A percentile compares a stretch with the other conserved stretches of the same genome.
Conservation (phyloP, 2,113 vertebrate species). For the Isichthys henryi region DNA sequence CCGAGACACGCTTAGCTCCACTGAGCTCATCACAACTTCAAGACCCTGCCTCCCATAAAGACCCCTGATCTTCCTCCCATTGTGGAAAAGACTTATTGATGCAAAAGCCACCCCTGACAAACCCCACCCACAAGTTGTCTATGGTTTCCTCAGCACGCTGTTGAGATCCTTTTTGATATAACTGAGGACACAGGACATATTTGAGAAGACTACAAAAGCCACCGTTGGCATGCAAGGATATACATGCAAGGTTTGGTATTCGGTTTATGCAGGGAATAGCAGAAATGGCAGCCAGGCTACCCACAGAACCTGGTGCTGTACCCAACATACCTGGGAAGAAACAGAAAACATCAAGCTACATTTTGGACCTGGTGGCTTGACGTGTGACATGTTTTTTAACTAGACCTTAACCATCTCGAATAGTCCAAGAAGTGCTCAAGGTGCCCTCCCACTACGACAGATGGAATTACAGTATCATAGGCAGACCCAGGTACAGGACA, state of each 20-base stretch:
- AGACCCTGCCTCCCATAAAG: not conserved
- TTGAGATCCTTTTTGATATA: not conserved
- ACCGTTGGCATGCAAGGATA: not conserved
- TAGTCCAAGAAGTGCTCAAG: not conserved
- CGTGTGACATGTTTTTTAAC: constrained; percentile 17
- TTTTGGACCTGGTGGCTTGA: constrained; percentile 33
- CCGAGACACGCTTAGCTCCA: not conserved
- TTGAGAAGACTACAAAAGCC: not conserved
- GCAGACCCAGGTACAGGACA: not conserved
- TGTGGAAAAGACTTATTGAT: not conserved
- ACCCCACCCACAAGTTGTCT: not conserved
- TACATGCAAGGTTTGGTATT: not conserved
- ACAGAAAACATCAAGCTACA: constrained; percentile 42
- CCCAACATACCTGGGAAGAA: constrained; percentile 30
- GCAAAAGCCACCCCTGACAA: not conserved
- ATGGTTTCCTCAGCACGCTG: not conserved
- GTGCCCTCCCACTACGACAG: not conserved
- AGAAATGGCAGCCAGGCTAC: not conserved
- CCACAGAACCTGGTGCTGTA: not conserved
- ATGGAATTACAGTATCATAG: not conserved
- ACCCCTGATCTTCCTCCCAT: not conserved
- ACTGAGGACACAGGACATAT: not conserved
- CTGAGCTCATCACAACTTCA: not conserved
- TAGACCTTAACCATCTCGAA: not conserved
- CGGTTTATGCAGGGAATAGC: not conserved